Evolutionary conservation across 2,888 invertebrate species (phyloP).

Genomic region (Apamea crenata): DNA sequence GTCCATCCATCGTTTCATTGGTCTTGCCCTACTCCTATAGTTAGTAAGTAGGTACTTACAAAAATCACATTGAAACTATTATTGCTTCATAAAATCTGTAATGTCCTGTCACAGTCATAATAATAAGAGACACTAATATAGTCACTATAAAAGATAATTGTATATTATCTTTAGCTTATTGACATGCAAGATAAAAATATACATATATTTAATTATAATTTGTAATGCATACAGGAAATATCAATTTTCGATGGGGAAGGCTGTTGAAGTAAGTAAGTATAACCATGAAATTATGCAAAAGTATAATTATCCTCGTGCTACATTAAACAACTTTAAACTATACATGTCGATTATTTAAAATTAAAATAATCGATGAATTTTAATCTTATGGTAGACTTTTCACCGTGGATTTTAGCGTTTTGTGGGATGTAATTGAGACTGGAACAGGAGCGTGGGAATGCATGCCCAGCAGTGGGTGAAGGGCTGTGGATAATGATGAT

Average conservation of each 20-base stretch:
- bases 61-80: neutral
- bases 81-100: neutral
- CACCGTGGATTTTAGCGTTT: neutral
- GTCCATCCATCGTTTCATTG: neutral
- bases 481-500: neutral
- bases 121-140: neutral
- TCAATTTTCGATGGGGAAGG: constrained; percentile 23
- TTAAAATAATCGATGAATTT: neutral
- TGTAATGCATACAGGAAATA: constrained; percentile 15
- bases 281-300: constrained; percentile 36
- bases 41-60: neutral
- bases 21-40: neutral
- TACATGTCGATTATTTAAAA: neutral
- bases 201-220: constrained; percentile 28
- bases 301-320: constrained; percentile 1
- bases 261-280: constrained; percentile 13
- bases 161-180: constrained; percentile 19
- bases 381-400: neutral
- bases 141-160: constrained; percentile 1
- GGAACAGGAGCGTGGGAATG: neutral
- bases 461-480: neutral
- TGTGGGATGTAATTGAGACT: neutral
- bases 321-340: neutral
- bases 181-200: constrained; percentile 21
- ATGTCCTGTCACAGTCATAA: neutral